Evolutionary conservation across 2,113 vertebrate species (phyloP), one percentile per base, ranked within the genome.

Genomic region (Nothoprocta perdicaria): DNA sequence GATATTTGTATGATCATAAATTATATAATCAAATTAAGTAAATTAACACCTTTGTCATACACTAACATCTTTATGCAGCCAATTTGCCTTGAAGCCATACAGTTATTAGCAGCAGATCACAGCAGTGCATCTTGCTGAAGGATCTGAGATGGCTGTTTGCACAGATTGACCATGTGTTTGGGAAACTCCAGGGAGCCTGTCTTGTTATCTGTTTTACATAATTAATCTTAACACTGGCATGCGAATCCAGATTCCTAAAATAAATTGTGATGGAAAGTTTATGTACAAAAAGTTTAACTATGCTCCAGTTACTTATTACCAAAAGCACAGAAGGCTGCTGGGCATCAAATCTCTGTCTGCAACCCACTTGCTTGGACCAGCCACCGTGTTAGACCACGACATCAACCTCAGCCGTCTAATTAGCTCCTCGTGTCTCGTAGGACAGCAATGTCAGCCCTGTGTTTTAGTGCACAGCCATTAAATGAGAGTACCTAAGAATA

Each of bases 61-160:
- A 21, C 7, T 63, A 50, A n/a, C 14, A 31, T 45, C 61, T 71
- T 83, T 14, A 5, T 50, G 38, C 45, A 62, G 35, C 48, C 27
- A 15, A 27, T 81, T 66, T 87, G n/a, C 58, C 68, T 77, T 31
- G 73, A 43, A 67, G 41, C 29, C 63, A 9, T 7, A 2, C 29
- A 35, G 26, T 46, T 62, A 18, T 40, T 38, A 80, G 60, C 66
- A 91, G 88, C 41, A 87, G 92, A 57, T 46, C 22, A 65, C 55
- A 67, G 29, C 8, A 19, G 46, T 29, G 43, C 16, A 6, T 80
- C 24, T 10, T 35, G 7, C 0, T 38, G 27, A 62, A 69, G 79
- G 38, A 76, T 4, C 48, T 58, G 53, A 57, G 45, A 10, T 52
- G 63, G 26, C 45, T 90, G 29, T 10, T 5, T 58, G 75, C 31